Evolutionary conservation across 2,113 vertebrate genomes (phyloP).

Genomic region (Ranitomeya imitator): DNA sequence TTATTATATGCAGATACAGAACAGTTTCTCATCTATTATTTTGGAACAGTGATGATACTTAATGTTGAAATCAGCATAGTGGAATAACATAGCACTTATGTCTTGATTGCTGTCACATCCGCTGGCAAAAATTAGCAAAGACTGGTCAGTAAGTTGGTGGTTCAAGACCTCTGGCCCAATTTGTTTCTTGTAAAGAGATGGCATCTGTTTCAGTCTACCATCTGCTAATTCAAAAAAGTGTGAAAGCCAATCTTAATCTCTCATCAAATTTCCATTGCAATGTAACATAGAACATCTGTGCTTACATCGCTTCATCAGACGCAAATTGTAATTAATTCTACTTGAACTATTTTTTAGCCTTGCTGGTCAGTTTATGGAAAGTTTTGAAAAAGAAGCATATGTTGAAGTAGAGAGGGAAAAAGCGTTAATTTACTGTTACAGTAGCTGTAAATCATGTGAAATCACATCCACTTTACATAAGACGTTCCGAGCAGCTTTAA

Average conservation of each 20-base stretch:
- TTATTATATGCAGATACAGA: neutral
- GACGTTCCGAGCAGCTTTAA: slow-evolving; percentile 9
- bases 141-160: slow-evolving; percentile 26
- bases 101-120: neutral
- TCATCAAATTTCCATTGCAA: slow-evolving; percentile 64
- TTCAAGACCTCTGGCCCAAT: slow-evolving; percentile 38
- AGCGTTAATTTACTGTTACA: slow-evolving; percentile 43
- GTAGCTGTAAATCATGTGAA: slow-evolving; percentile 34
- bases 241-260: slow-evolving; percentile 66
- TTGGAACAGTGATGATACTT: neutral
- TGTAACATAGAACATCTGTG: slow-evolving; percentile 62
- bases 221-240: slow-evolving; percentile 67
- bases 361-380: slow-evolving; percentile 54
- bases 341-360: slow-evolving; percentile 54
- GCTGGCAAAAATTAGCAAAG: slow-evolving; percentile 1
- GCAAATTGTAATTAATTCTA: slow-evolving; percentile 55
- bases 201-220: slow-evolving; percentile 71
- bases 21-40: neutral
- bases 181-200: slow-evolving; percentile 45
- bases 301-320: slow-evolving; percentile 53
- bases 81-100: neutral
- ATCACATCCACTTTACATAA: slow-evolving; percentile 10
- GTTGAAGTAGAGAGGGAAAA: slow-evolving; percentile 36
- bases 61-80: neutral
- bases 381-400: slow-evolving; percentile 48